Conservation (phyloP, 2,888 invertebrate species). For the Schrankia costaestrigalis region DNA sequence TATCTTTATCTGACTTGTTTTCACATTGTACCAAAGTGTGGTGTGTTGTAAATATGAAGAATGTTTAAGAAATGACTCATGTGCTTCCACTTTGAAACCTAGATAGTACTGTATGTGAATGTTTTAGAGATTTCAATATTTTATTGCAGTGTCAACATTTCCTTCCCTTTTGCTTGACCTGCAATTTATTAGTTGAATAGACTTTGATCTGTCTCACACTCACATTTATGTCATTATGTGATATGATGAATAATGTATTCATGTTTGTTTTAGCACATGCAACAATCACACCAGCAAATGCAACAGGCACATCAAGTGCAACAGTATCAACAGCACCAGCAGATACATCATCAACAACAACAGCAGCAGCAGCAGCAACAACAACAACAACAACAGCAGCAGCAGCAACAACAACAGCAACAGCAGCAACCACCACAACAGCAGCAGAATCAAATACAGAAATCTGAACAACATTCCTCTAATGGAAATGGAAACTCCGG, state of each 20-base stretch:
- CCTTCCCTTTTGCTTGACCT: no score
- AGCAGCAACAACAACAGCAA: conserved; percentile 63
- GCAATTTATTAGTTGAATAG: no score
- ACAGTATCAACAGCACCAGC: conserved; percentile 63
- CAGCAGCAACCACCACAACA: conserved; percentile 51
- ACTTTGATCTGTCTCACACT: no score
- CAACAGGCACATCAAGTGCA: conserved; percentile 65
- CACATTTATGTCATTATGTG: no score
- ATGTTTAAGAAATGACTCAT: no score
- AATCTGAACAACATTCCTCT: conserved; percentile 74
- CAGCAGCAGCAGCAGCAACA: conserved; percentile 53
- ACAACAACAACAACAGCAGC: conserved; percentile 52
- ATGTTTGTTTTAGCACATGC: conserved; percentile 41
- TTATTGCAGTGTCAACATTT: no score
- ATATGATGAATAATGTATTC: not conserved
- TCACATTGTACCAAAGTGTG: no score
- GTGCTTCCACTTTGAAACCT: no score
- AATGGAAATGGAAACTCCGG: conserved; percentile 66
- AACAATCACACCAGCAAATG: conserved; percentile 55
- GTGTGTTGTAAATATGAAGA: no score
- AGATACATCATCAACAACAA: conserved; percentile 55
- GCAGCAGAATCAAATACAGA: conserved; percentile 47
- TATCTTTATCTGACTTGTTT: no score
- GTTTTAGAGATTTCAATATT: no score
- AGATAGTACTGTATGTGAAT: no score